Base-by-base conservation (phyloP, 2,888 invertebrate genomes). In the Periphyllus acericola region DNA sequence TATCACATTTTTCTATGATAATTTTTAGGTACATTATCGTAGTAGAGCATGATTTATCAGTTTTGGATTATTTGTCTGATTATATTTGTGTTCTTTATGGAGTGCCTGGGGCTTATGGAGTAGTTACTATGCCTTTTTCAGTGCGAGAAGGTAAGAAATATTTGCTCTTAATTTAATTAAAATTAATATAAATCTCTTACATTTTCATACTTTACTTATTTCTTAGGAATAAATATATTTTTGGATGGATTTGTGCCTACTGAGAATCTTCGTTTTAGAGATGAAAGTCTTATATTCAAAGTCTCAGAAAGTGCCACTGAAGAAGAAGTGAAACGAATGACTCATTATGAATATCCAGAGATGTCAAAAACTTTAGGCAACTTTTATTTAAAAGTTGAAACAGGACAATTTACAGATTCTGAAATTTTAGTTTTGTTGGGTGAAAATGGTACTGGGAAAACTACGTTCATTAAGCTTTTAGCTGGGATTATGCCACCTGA, bases 91-190 rank as follows among this genome's bases (percentile, higher is more conserved):
- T 98, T 91, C 93, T 99, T 87, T 99, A 99, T 92, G 99, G 99
- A 88, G 96, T 98, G 84, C 99, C 99, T 89, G 99, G 99, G 91
- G 99, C 98, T 90, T 99, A 99, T 92, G 99, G 99, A 90, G 99
- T 99, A 87, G 99, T 99, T 89, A 99, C 99, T 92, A 98, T 99
- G 97, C 99, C 99, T 83, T 99, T 98, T 93, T 99, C 99, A 40
- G 99, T 99, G 14, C 94, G 99, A 90, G 99, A 99, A 96, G 99
- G 99, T 94, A 92, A 89, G 90, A 89, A 87, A 19, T 84, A 71
- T 29, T 71, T 72, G 66, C 11, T 14, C 17, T 89, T 86, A 78
- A 29, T 34, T 76, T 75, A 68, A 78, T 83, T 46, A 66, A 75
- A 74, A 78, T 83, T n/a, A 66, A 78, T 84, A 81, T 68, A 34